These are phyloP conservation scores for Autographa pulchrina DNA, from an alignment of 2,888 invertebrate species.

Conservation along the genomic window DNA sequence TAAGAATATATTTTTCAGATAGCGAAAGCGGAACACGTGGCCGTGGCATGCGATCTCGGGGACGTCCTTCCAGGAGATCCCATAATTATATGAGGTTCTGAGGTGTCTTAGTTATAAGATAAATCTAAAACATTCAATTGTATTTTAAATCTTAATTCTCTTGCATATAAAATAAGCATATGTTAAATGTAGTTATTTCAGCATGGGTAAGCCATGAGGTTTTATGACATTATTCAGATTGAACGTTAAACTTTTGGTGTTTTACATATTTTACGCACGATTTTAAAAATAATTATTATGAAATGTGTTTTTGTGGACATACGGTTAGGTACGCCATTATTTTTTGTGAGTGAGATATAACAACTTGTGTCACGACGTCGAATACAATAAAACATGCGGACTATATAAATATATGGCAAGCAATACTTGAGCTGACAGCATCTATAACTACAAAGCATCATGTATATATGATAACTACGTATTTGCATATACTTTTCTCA, in stretches of 20 bases:
- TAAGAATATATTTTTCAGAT: conserved; percentile 68
- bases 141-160: conserved; percentile 34
- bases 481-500: neutral
- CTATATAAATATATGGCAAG: too few species aligned
- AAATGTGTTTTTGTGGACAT: neutral
- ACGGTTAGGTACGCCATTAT: neutral
- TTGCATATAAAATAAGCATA: conserved; percentile 8
- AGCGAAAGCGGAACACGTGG: conserved; percentile 84
- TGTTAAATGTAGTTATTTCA: neutral
- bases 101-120: conserved; percentile 41
- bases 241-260: too few species aligned
- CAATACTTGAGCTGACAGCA: too few species aligned
- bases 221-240: neutral
- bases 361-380: too few species aligned
- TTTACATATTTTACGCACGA: neutral
- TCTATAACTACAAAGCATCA: too few species aligned
- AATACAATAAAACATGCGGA: too few species aligned
- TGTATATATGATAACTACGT: neutral
- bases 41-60: conserved; percentile 80
- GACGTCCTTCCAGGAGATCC: conserved; percentile 78
- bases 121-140: conserved; percentile 34
- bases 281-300: neutral
- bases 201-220: neutral
- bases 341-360: neutral
- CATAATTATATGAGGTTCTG: conserved; percentile 82